Percentiles rank a stretch among this genome's conserved stretches.
Evolutionary conservation across 1,140 invertebrate species (phyloP).

Genomic region (Antheraea mylitta): DNA sequence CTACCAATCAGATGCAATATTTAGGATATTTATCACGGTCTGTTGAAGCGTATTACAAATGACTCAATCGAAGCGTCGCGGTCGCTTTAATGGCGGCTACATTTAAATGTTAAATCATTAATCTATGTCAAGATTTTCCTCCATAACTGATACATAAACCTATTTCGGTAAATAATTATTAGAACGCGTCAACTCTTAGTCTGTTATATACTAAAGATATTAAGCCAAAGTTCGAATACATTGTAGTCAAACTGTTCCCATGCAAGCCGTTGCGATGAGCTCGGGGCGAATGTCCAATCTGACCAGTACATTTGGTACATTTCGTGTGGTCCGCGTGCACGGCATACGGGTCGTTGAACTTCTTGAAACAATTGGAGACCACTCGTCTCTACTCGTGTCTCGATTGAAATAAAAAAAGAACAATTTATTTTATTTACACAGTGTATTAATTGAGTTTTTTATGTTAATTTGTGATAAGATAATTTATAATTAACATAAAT

Average conservation of each 20-base stretch:
- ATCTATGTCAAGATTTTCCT: too few species aligned
- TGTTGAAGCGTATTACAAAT: too few species aligned
- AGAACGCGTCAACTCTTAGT: too few species aligned
- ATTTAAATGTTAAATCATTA: too few species aligned
- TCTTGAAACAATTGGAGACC: constrained; percentile 12
- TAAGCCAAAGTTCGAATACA: background rate
- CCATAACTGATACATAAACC: too few species aligned
- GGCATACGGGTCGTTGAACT: constrained; percentile 6
- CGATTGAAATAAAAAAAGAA: background rate
- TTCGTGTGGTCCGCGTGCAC: constrained; percentile 2
- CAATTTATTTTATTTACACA: background rate
- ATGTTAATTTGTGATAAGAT: background rate
- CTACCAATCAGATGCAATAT: too few species aligned
- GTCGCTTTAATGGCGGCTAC: too few species aligned
- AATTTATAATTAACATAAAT: background rate
- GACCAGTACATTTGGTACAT: constrained; percentile 10
- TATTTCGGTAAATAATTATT: too few species aligned
- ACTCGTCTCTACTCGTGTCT: constrained; percentile 1
- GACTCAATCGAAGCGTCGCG: too few species aligned
- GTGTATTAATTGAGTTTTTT: background rate
- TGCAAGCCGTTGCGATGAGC: background rate
- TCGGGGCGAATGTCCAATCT: constrained; percentile 5
- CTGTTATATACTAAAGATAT: background rate
- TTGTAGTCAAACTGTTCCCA: background rate
- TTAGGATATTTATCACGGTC: too few species aligned